Conservation (phyloP, 2,797 vertebrate genomes). For the Graptemys geographica region DNA sequence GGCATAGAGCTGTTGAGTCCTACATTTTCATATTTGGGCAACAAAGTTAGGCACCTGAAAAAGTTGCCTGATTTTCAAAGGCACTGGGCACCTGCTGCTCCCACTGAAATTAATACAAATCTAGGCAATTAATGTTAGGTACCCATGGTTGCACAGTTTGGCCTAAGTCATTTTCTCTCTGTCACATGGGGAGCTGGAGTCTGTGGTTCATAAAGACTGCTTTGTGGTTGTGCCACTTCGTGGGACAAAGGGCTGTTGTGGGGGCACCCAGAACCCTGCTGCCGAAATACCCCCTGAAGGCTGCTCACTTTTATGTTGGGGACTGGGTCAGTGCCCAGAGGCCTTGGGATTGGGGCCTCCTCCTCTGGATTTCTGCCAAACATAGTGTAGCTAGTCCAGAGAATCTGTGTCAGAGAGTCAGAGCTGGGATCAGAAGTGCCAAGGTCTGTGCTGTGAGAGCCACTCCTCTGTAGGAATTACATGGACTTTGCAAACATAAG, state of each 20-base stretch:
- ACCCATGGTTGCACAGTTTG: not conserved
- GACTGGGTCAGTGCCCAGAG: not conserved
- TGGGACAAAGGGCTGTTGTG: not conserved
- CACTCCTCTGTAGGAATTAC: conserved; percentile 25
- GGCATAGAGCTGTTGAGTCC: not conserved
- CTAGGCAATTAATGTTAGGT: not conserved
- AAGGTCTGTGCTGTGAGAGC: accelerated
- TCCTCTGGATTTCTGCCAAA: not conserved
- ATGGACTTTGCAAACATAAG: conserved; percentile 45
- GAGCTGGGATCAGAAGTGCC: not conserved
- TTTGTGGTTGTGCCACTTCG: not conserved
- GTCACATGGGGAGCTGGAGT: not conserved
- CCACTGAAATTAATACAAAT: not conserved
- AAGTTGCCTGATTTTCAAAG: not conserved
- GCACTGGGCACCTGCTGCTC: not conserved
- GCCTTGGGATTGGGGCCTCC: not conserved
- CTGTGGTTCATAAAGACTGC: not conserved
- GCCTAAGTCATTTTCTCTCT: not conserved
- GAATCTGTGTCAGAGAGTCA: not conserved
- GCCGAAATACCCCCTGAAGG: not conserved
- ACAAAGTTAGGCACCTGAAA: not conserved
- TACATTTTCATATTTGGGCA: not conserved
- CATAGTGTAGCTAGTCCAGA: not conserved
- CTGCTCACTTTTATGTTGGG: not conserved
- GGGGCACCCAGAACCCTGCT: not conserved